phyloP scores from a whole-genome alignment of 2,113 vertebrate species.

The Cairina moschata region DNA sequence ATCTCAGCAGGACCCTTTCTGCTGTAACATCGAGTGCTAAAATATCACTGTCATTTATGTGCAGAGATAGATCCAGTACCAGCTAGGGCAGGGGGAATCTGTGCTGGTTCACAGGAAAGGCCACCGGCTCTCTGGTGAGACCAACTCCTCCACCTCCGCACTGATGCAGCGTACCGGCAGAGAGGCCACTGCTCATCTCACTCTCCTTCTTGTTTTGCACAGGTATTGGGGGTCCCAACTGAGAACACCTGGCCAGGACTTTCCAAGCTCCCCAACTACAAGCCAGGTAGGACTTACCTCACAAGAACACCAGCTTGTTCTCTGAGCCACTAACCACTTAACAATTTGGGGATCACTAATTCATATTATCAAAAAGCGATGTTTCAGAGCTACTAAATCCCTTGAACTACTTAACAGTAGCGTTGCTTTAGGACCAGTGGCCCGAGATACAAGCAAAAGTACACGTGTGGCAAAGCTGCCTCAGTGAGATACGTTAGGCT shows the following conservation, averaged over 20 bases:
- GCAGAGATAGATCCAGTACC: not conserved
- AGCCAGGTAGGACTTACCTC: constrained; percentile 77
- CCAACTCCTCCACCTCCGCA: not conserved
- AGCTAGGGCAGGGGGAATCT: not conserved
- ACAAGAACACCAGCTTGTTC: not conserved
- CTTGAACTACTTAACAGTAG: not conserved
- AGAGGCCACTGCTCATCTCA: not conserved
- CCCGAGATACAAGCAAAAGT: not conserved
- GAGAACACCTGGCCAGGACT: constrained; percentile 89
- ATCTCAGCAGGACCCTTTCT: not conserved
- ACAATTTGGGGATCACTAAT: not conserved
- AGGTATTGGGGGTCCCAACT: constrained; percentile 86
- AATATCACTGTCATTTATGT: not conserved
- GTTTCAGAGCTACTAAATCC: not conserved
- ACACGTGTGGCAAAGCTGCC: not conserved
- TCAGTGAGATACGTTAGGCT: not conserved
- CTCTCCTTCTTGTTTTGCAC: constrained; percentile 40
- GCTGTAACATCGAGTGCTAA: not conserved
- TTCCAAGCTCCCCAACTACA: constrained; percentile 84
- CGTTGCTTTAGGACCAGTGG: not conserved
- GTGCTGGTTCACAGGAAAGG: not conserved
- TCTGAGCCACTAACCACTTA: not conserved
- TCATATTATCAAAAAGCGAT: not conserved
- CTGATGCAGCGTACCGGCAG: not conserved
- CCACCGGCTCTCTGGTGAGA: not conserved